A percentile compares a stretch with the other conserved stretches of the same genome.
Evolutionary conservation across 2,797 vertebrate species (phyloP).

Genomic region (Rhabdophis nuchalis): DNA sequence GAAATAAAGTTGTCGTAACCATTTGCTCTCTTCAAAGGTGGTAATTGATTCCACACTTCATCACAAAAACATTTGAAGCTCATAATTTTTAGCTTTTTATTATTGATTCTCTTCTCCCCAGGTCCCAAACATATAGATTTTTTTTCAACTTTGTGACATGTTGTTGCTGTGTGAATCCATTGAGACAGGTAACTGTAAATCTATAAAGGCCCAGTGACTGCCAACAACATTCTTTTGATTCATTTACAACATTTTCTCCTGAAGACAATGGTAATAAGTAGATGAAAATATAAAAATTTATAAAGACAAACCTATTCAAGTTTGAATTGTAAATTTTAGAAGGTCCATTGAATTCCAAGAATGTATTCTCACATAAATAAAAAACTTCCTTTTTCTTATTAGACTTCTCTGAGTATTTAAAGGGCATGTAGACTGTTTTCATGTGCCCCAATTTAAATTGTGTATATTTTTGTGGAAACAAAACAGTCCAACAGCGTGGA

Average conservation of each 20-base stretch:
- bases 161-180: background rate
- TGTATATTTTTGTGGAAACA: background rate
- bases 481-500: background rate
- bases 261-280: background rate
- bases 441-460: background rate
- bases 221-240: background rate
- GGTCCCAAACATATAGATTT: background rate
- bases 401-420: background rate
- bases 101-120: background rate
- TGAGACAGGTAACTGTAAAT: background rate
- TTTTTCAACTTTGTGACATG: background rate
- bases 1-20: background rate
- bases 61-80: background rate
- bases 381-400: background rate
- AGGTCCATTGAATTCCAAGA: background rate
- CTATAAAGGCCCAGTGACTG: background rate
- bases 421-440: background rate
- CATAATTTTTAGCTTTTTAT: background rate
- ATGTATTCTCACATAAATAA: background rate
- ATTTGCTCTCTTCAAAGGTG: background rate
- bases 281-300: background rate
- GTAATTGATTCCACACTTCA: background rate
- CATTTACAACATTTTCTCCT: background rate
- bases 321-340: background rate
- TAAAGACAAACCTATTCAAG: background rate